These are phyloP conservation scores for Drosophila falleni DNA, from an alignment of 2,888 invertebrate genomes.

Conservation along the genomic window DNA sequence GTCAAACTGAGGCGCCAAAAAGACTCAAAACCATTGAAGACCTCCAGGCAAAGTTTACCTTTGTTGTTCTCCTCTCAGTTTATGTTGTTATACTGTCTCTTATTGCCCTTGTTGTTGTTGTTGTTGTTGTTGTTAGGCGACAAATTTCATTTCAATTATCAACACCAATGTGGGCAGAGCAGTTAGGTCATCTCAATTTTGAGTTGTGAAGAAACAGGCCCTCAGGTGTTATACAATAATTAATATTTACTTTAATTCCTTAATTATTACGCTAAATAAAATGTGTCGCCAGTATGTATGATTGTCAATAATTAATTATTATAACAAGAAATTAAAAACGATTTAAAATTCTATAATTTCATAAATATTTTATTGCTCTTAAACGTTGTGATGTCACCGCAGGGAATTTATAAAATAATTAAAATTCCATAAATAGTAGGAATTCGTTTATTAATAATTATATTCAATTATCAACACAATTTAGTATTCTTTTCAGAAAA, in stretches of 20 bases:
- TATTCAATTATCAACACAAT: not conserved
- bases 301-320: slow-evolving; percentile 3
- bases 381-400: not conserved
- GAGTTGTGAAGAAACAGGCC: slow-evolving; percentile 9
- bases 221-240: slow-evolving; percentile 17
- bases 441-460: not conserved
- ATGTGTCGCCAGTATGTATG: not conserved
- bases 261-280: not conserved
- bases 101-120: slow-evolving; percentile 26
- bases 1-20: slow-evolving; percentile 23
- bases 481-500: not conserved
- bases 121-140: slow-evolving; percentile 33
- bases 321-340: not conserved
- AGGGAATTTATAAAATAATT: not conserved
- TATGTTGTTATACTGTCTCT: slow-evolving; percentile 11
- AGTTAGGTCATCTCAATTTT: slow-evolving; percentile 56
- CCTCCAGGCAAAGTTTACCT: slow-evolving; percentile 69
- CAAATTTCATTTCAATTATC: slow-evolving; percentile 74
- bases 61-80: slow-evolving; percentile 48
- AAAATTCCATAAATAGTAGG: too few relatives aligned
- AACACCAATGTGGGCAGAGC: slow-evolving; percentile 53
- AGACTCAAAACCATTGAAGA: slow-evolving; percentile 20
- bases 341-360: not conserved
- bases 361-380: not conserved
- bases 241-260: slow-evolving; percentile 26